Evolutionary conservation across 2,888 invertebrate species (phyloP), one percentile per base, ranked within the genome.

Genomic region (Tupiocoris notatus): DNA sequence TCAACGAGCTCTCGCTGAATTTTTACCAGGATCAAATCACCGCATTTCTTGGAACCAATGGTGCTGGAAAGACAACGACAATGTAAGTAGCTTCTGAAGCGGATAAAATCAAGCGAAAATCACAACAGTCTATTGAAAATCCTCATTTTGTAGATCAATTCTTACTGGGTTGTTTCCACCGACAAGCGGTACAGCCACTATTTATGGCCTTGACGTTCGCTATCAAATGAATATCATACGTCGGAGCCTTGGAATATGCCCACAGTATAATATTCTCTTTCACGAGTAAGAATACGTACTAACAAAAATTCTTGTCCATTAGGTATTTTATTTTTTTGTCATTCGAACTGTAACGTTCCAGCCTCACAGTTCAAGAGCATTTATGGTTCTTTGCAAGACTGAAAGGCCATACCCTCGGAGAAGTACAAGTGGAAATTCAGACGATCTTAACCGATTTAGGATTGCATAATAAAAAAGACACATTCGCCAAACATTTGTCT

Each of bases 31-130:
- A 91, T 56, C 93, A 95, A 83, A 92, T 96, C 63, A 94, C 94
- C 0, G 91, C 93, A 16, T 87, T 96, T 78, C 85, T 96, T 22
- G 95, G 95, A 0, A 91, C 95, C 80, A 96, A 96, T 81, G 95
- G 96, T 0, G 95, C 96, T 0, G 96, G 96, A 12, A 96, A 96
- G 84, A 95, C 94, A 20, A 95, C 95, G 0, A 91, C 95, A 0
- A 94, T 95, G 93, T 93, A 86, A 89, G 91, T 87, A 18, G 61
- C 61, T 18, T 18, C 21, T 7, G 39, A 39, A 12, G 39, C 39
- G 39, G 3, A 7, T 39, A 39, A 3, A 39, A 12, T 39, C 39
- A 39, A 39, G 12, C 12, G 3, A 12, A 39, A 12, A 39, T 39
- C 12, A 39, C 6, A 39, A 39, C 12, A 39, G n/a, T n/a, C n/a